Base-by-base conservation (phyloP, 2,888 invertebrate species). In the Drosophila paranaensis region DNA sequence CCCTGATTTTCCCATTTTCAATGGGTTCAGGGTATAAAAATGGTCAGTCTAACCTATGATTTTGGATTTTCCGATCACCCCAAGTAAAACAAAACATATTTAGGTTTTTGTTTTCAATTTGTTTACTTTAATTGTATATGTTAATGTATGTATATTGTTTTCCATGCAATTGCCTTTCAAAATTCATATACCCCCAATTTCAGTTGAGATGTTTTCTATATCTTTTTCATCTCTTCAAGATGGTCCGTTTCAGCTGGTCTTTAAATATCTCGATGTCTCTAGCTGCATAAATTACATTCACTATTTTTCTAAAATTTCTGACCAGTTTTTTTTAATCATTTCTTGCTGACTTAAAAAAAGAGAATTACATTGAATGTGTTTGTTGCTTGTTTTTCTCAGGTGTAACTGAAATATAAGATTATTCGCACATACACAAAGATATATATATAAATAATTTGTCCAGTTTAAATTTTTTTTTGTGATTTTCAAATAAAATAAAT, bases 141-240 rank as follows among this genome's bases (percentile, higher is more conserved):
- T 74, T 68, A 57, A 61, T 78, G 55, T 69, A 71, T 72, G 69
- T 81, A 71, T 76, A 78, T 77, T 69, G 73, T 60, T 66, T 60
- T 68, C 20, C 77, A 70, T 75, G 71, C 60, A 62, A 60, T 62
- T 71, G 51, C 62, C 63, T 40, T 64, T 74, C 67, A 57, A 50
- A 33, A 60, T 76, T 75, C 33, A 69, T 68, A 58, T 55, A 35
- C 40, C 60, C 56, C 53, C 53, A 16, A 58, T 60, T 78, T 63
- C 58, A 42, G 27, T 74, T 65, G 65, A 76, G 65, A 61, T 65
- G 70, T 14, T 10, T 58, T 56, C 20, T 61, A 20, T 65, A 25
- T 67, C 27, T 65, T 65, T 66, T 66, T 65, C 72, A 72, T 82
- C 69, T 66, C 55, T 78, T 58, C 27, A 68, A 75, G 72, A 80